Base-by-base conservation (phyloP, 2,113 vertebrate genomes). In the Planiliza haematocheilus region DNA sequence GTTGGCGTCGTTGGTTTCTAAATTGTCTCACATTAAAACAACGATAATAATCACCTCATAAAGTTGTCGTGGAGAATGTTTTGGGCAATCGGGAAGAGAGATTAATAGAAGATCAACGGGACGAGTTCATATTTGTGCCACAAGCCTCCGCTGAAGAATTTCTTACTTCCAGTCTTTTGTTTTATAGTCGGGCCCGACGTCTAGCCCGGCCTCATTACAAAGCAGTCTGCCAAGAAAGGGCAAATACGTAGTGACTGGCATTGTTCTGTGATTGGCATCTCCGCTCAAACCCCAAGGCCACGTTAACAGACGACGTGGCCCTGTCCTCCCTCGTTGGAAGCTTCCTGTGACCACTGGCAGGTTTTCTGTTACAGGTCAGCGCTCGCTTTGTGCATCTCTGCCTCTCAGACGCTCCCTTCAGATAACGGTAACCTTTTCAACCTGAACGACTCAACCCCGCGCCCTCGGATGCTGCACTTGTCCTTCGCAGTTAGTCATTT, bases 261-360 rank as follows among this genome's bases (percentile, higher is more conserved):
- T 93, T 94, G 91, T 93, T 90, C 77, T 84, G 77, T 88, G 87
- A 91, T 88, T 90, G 91, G 84, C 89, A 88, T 85, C 64, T 74
- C 73, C 42, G 79, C 84, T 88, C 52, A 62, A 82, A 82, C 49
- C n/a, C 60, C 7, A 37, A 59, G 76, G 73, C 49, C 36, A 30
- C 30, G 55, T 66, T 84, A 71, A 83, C 58, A 70, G 79, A 65
- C 53, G 10, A 11, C 48, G 14, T 10, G 1, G 38, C 34, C 73
- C 42, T 10, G 48, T 67, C 42, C 57, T 67, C 42, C 57, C 60
- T 58, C 56, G 70, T 42, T 80, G 69, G 71, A 67, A 48, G 73
- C 59, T 18, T 66, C n/a, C 72, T 81, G 80, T 76, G 84, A 83
- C 74, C 62, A 61, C 78, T 75, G 73, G 81, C 79, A 41, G 65